A percentile compares a stretch with the other conserved stretches of the same genome.
Evolutionary conservation across 1,140 invertebrate genomes (phyloP).

Genomic region (Apis cerana): DNA sequence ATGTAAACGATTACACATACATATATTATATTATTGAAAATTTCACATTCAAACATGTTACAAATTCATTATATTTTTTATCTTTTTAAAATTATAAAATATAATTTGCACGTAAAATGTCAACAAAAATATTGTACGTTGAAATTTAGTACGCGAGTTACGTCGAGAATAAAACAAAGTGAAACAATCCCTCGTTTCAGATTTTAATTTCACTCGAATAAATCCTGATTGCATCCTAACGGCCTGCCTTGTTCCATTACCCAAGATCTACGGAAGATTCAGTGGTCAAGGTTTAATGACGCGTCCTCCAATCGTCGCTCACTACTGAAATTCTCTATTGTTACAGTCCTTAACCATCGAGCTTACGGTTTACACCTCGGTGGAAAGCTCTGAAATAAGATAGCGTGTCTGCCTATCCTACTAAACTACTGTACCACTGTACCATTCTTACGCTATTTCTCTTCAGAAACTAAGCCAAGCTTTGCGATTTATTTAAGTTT

Average conservation of each 20-base stretch:
- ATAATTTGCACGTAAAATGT: not conserved
- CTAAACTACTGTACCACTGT: not conserved
- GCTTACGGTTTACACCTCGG: slow-evolving; percentile 19
- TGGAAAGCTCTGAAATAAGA: not conserved
- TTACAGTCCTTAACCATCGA: not conserved
- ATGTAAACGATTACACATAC: no score
- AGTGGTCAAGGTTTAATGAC: slow-evolving; percentile 56
- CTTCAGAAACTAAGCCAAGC: no score
- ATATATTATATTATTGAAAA: no score
- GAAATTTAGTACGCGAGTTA: not conserved
- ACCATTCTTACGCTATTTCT: not conserved
- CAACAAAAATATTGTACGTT: not conserved
- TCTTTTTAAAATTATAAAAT: not conserved
- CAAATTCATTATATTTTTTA: not conserved
- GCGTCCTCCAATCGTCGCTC: slow-evolving; percentile 40
- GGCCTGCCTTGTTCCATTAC: slow-evolving; percentile 37
- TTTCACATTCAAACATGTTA: not conserved
- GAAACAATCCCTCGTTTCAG: not conserved
- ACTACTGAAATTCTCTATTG: slow-evolving; percentile 11
- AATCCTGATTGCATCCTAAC: not conserved
- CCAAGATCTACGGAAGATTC: slow-evolving; percentile 16
- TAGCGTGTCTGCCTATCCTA: not conserved
- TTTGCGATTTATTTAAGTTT: no score
- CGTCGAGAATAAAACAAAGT: not conserved
- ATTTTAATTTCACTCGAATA: slow-evolving; percentile 7